Percentiles rank a stretch among this genome's conserved stretches.
Evolutionary conservation across 2,888 invertebrate species (phyloP).

Genomic region (Cephus spinipes): DNA sequence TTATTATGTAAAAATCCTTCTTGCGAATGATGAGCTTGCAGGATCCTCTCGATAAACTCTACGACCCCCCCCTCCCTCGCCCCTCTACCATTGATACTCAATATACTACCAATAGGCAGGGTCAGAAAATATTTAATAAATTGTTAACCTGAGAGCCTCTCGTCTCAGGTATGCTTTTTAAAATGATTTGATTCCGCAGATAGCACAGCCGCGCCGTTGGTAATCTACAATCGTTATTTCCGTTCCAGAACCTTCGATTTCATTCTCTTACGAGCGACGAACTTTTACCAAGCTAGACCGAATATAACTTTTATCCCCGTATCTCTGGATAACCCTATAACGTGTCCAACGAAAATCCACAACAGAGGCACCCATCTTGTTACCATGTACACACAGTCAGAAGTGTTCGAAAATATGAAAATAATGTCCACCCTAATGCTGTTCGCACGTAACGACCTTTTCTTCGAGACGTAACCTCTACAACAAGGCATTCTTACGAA

Average conservation of each 20-base stretch:
- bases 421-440: not conserved
- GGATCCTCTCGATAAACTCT: slow-evolving; percentile 7
- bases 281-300: not conserved
- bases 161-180: slow-evolving; percentile 41
- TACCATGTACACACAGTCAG: not conserved
- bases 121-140: slow-evolving; percentile 34
- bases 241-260: slow-evolving; percentile 41
- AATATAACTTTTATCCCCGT: not conserved
- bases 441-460: not conserved
- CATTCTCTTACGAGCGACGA: slow-evolving; percentile 25
- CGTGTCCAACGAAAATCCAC: not conserved
- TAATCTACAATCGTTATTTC: slow-evolving; percentile 58
- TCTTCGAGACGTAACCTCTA: not conserved
- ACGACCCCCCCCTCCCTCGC: not conserved
- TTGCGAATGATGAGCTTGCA: not conserved
- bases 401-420: not conserved
- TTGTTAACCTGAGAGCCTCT: slow-evolving; percentile 48
- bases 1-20: slow-evolving; percentile 8
- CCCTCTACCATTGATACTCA: not conserved
- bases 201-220: slow-evolving; percentile 35
- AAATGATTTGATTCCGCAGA: slow-evolving; percentile 58
- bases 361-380: not conserved
- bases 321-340: not conserved
- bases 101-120: slow-evolving; percentile 30
- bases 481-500: slow-evolving; percentile 1